A percentile compares a stretch with the other conserved stretches of the same genome.
These are phyloP conservation scores for Drosophila kepulauana DNA, from an alignment of 1,140 invertebrate genomes.

Conservation along the genomic window DNA sequence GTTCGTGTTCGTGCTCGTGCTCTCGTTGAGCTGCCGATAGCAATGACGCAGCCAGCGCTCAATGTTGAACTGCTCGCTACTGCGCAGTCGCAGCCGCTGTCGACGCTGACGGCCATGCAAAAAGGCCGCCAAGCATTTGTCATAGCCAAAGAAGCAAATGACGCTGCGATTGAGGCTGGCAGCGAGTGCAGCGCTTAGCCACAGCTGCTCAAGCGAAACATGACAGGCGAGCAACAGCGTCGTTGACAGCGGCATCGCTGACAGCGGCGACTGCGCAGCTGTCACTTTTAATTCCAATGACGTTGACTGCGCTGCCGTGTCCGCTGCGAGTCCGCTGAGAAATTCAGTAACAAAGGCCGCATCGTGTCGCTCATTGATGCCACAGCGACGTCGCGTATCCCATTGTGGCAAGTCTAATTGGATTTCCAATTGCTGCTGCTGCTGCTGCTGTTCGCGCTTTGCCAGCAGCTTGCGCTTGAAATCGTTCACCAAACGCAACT, in stretches of 20 bases:
- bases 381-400: slow-evolving; percentile 46
- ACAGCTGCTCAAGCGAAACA: slow-evolving; percentile 46
- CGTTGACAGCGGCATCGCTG: not conserved
- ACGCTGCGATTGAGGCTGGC: slow-evolving; percentile 62
- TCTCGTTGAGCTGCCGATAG: slow-evolving; percentile 38
- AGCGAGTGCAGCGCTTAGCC: slow-evolving; percentile 56
- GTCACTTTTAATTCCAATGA: not conserved
- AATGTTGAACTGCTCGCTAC: not conserved
- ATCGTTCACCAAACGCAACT: slow-evolving; percentile 49
- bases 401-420: slow-evolving; percentile 15
- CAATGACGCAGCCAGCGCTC: slow-evolving; percentile 36
- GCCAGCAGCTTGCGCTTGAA: slow-evolving; percentile 61
- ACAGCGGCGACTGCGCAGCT: not conserved
- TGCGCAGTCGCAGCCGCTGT: slow-evolving; percentile 39
- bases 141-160: slow-evolving; percentile 60
- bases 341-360: slow-evolving; percentile 68
- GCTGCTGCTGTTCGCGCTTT: slow-evolving; percentile 29
- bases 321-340: slow-evolving; percentile 47
- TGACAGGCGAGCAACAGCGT: not conserved
- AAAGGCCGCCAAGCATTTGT: slow-evolving; percentile 57
- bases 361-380: slow-evolving; percentile 61
- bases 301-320: not conserved
- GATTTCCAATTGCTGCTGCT: slow-evolving; percentile 10
- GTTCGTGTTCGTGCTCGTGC: slow-evolving; percentile 10
- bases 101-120: slow-evolving; percentile 40